Base-by-base conservation (phyloP, 2,888 invertebrate species). In the Latrodectus hesperus region DNA sequence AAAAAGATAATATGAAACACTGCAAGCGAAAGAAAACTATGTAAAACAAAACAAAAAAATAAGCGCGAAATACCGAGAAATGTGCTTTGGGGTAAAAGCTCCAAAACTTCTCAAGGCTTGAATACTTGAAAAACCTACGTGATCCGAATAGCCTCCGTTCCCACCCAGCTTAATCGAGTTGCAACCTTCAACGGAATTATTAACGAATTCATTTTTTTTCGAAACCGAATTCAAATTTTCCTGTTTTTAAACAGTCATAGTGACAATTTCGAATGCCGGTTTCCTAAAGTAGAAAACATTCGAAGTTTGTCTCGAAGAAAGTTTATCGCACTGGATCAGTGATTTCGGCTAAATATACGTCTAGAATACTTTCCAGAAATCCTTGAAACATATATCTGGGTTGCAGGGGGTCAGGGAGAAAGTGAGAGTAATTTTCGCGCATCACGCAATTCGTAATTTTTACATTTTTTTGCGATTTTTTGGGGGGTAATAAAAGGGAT, bases 331-430 rank as follows among this genome's bases (percentile, higher is more conserved):
- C 38, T 38, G 38, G 38, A 38, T 38, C 38, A 38, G 16, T 60
- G 12, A 60, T 60, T 60, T 6, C 60, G 6, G 60, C 1, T 10
- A 16, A n/a, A 60, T 60, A 60, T 60, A 16, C 10, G n/a, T 60
- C 60, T 10, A n/a, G 10, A 5, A 60, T 60, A 16, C n/a, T 60
- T 60, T 60, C 11, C 60, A 60, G 11, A 12, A n/a, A 60, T 60
- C 60, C 60, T 60, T 60, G 60, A 60, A n/a, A 11, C 14, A 6
- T 12, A 60, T 60, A 82, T 68, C 38, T 82, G 75, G 82, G 82
- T 82, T 82, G 70, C 8, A 72, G 75, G 82, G 82, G 82, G 82
- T 82, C 82, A 82, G 52, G 82, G 82, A 17, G 52, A 70, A 64
- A 74, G 67, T 67, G n/a, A n/a, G 14, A 16, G 60, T 12, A 60